These are phyloP conservation scores for Hylyphantes graminicola DNA, from an alignment of 1,140 invertebrate genomes.

Conservation along the genomic window DNA sequence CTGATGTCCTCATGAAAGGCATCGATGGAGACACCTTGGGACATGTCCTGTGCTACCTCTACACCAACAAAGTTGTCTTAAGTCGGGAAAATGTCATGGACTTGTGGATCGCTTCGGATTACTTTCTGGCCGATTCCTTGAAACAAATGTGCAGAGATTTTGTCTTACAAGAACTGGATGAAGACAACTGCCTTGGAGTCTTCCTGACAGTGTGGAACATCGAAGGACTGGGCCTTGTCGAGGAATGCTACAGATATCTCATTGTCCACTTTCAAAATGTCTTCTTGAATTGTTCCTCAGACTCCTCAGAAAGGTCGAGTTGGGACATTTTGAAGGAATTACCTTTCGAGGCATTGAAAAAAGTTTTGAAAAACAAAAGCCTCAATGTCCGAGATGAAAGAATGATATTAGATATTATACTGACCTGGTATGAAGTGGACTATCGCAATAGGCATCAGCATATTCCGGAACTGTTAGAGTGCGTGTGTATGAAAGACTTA, in stretches of 20 bases:
- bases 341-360: neutral
- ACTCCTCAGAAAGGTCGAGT: too few species aligned
- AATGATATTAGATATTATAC: neutral
- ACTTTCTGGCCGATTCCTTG: neutral
- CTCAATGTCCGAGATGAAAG: conserved; percentile 4
- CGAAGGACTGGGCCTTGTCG: neutral
- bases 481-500: neutral
- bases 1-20: neutral
- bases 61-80: neutral
- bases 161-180: neutral
- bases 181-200: neutral
- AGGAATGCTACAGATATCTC: neutral
- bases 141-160: neutral
- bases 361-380: neutral
- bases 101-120: conserved; percentile 6
- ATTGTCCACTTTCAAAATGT: neutral
- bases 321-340: neutral
- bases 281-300: neutral
- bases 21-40: conserved; percentile 4
- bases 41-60: conserved; percentile 5
- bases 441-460: neutral
- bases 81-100: neutral
- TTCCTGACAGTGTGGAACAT: conserved; percentile 18
- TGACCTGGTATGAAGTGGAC: neutral
- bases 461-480: conserved; percentile 1